Conservation (phyloP, 2,888 invertebrate genomes). For the Acanthopleura granulata region DNA sequence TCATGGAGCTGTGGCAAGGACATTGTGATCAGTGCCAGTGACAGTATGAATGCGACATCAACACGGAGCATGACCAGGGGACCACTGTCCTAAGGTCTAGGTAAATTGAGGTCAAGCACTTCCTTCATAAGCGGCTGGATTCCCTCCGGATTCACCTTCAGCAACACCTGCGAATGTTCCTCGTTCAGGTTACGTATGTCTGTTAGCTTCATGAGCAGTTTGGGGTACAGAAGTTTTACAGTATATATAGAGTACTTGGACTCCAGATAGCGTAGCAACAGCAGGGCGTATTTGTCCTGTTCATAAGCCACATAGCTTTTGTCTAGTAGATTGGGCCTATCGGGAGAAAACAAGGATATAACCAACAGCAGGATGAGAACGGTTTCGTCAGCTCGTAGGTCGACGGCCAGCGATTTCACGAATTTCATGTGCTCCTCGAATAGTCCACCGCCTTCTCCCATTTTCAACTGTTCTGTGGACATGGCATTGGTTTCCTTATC, state of each 20-base stretch:
- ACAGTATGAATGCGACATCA: too few species aligned
- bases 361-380: constrained; percentile 93
- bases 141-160: constrained; percentile 92
- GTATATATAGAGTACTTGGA: constrained; percentile 57
- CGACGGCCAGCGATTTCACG: constrained; percentile 79
- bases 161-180: constrained; percentile 90
- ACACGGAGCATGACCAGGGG: too few species aligned
- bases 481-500: constrained; percentile 76
- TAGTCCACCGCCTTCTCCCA: constrained; percentile 73
- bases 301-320: constrained; percentile 64
- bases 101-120: constrained; percentile 85
- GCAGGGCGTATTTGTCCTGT: constrained; percentile 68
- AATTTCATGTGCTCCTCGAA: constrained; percentile 70
- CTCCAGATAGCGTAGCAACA: constrained; percentile 65
- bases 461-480: constrained; percentile 89
- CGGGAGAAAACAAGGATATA: constrained; percentile 91
- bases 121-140: constrained; percentile 95
- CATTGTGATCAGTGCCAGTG: too few species aligned
- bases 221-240: constrained; percentile 64
- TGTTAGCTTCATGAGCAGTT: constrained; percentile 88
- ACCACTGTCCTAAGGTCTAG: constrained; percentile 12
- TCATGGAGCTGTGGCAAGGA: too few species aligned
- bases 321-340: constrained; percentile 78
- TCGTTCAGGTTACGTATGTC: constrained; percentile 92
- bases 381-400: constrained; percentile 87